Conservation (phyloP, 2,113 vertebrate species). For the Elaphurus davidianus region DNA sequence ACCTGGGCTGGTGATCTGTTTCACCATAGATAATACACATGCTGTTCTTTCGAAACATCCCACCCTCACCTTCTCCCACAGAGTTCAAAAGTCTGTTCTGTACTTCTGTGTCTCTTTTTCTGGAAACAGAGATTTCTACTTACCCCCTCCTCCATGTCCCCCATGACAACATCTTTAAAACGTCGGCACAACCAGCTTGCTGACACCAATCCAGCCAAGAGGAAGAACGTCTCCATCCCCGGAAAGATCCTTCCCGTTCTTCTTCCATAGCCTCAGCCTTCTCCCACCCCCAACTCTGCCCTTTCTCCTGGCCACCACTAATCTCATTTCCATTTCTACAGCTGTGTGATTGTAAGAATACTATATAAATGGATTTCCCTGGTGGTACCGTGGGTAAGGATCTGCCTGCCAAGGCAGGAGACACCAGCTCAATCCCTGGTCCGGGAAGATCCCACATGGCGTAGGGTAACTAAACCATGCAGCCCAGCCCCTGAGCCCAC, state of each 20-base stretch:
- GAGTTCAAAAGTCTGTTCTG: too few relatives aligned
- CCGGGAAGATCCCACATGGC: background rate
- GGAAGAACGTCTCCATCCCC: background rate
- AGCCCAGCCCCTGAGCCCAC: background rate
- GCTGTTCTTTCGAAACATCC: too few relatives aligned
- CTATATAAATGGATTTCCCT: background rate
- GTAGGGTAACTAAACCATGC: fast-evolving
- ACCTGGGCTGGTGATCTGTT: too few relatives aligned
- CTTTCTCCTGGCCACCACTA: background rate
- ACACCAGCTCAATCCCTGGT: background rate
- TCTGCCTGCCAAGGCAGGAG: background rate
- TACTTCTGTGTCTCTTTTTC: too few relatives aligned
- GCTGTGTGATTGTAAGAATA: background rate
- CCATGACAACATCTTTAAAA: background rate
- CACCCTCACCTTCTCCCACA: too few relatives aligned
- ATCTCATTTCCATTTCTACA: background rate
- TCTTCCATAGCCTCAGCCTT: background rate
- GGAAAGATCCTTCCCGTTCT: background rate
- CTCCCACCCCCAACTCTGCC: background rate
- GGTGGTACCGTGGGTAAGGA: background rate
- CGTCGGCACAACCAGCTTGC: fast-evolving
- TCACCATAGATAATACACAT: too few relatives aligned
- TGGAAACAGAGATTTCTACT: background rate
- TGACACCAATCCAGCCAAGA: background rate
- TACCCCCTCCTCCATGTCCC: too few relatives aligned